A percentile compares a stretch with the other conserved stretches of the same genome.
phyloP scores from a whole-genome alignment of 2,797 vertebrate species.

The Danio kyathit region DNA sequence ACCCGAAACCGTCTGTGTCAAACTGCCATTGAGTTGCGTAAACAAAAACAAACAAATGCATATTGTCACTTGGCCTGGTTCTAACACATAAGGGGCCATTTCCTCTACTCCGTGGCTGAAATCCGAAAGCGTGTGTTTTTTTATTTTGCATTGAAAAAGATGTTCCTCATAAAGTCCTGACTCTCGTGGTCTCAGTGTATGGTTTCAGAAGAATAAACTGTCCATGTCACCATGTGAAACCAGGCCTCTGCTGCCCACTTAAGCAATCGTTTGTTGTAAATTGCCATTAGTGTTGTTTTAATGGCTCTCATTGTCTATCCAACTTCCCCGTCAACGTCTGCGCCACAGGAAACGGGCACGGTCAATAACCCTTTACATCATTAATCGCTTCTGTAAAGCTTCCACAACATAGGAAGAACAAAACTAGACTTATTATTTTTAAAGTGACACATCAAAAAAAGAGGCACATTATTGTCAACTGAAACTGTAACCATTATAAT shows the following conservation, averaged over 20 bases:
- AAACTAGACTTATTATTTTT: slow-evolving; percentile 68
- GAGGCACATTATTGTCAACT: slow-evolving; percentile 47
- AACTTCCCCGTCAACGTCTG: slow-evolving; percentile 80
- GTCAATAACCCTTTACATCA: slow-evolving; percentile 76
- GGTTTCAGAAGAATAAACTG: slow-evolving; percentile 41
- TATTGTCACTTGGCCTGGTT: slow-evolving; percentile 17
- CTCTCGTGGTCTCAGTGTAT: slow-evolving; percentile 10
- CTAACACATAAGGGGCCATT: slow-evolving; percentile 36
- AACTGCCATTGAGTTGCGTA: slow-evolving; percentile 46
- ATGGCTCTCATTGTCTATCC: slow-evolving; percentile 81
- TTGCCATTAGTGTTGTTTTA: slow-evolving; percentile 82
- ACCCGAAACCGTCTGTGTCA: slow-evolving; percentile 55
- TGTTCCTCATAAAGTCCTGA: slow-evolving; percentile 3
- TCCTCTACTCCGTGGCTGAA: not conserved
- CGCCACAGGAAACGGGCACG: slow-evolving; percentile 80
- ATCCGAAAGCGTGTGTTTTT: not conserved
- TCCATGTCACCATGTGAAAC: slow-evolving; percentile 74
- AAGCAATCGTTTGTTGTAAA: slow-evolving; percentile 83
- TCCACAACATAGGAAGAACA: slow-evolving; percentile 66
- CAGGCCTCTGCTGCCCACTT: slow-evolving; percentile 78
- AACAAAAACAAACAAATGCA: slow-evolving; percentile 55
- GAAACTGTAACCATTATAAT: slow-evolving; percentile 43
- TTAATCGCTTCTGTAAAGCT: slow-evolving; percentile 78
- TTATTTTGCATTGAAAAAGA: not conserved
- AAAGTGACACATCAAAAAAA: slow-evolving; percentile 47